phyloP scores from a whole-genome alignment of 2,797 vertebrate genomes.

The Lithobates pipiens region DNA sequence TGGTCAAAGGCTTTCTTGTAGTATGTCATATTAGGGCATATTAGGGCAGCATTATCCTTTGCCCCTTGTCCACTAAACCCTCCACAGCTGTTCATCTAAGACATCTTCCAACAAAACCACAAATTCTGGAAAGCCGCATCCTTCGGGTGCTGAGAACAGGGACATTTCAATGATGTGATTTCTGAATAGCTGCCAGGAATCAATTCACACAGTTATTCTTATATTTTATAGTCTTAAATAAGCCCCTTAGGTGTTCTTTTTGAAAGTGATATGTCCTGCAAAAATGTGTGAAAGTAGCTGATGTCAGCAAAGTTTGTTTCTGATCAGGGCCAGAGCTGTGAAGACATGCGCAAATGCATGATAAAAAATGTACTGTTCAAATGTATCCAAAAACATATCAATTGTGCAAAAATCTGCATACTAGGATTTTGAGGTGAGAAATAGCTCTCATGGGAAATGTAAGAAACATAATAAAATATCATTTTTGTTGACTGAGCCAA shows the following conservation, averaged over 20 bases:
- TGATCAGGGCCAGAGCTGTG: not conserved
- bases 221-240: conserved; percentile 1
- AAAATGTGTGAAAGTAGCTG: conserved; percentile 34
- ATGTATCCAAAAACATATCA: conserved; percentile 9
- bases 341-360: not conserved
- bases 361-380: conserved; percentile 10
- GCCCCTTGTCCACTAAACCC: not conserved
- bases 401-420: conserved; percentile 23
- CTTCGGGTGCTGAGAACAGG: not conserved
- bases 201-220: conserved; percentile 39
- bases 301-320: not conserved
- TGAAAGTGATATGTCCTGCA: not conserved
- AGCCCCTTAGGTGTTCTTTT: conserved; percentile 1
- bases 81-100: not conserved
- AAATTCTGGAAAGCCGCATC: not conserved
- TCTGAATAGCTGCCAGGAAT: not conserved
- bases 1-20: not conserved
- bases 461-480: conserved; percentile 40
- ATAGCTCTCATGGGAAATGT: conserved; percentile 15
- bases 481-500: conserved; percentile 7
- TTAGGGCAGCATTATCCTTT: not conserved
- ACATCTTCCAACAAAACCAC: not conserved
- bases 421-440: conserved; percentile 23
- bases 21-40: not conserved
- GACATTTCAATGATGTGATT: not conserved